Base-by-base conservation (phyloP, 2,113 vertebrate genomes). In the Phrynocephalus versicolor region DNA sequence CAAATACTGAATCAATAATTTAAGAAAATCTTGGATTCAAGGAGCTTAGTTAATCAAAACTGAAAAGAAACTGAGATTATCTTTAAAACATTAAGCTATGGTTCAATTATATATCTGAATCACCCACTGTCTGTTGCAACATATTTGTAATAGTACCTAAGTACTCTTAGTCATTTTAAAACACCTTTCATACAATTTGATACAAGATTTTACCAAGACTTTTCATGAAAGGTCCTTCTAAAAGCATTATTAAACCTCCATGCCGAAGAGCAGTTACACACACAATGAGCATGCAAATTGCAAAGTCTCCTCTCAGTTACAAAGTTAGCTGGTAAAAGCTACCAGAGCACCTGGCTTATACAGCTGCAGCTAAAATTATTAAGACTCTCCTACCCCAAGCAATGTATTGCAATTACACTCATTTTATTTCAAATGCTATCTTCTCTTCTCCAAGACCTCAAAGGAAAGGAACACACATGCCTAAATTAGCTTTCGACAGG, bases 171-270 rank as follows among this genome's bases (percentile, higher is more conserved):
- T n/a, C n/a, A 89, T 51, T 58, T 57, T 0, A 78, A 77, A 57
- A 67, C 27, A 13, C 76, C 76, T 85, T 64, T 87, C 67, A 86
- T 78, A 90, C 76, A 87, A 19, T 19, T 85, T 90, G 84, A 67
- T 80, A 79, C 67, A 84, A 90, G 2, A 45, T 57, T 86, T 74
- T 81, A 85, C 83, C 60, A 89, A 84, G 78, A 74, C 33, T 72
- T 83, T 85, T 85, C 35, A 45, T 33, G 27, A 30, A 72, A 81
- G 39, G 23, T 73, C 39, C 64, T 57, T n/a, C 33, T 70, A 39
- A 9, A 57, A 41, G 30, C 57, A 72, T 72, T 41, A 85, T 77
- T 85, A 85, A 62, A 73, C 23, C 72, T 51, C 79, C 67, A 85
- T 45, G 55, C 51, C 58, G 55, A 13, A 51, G 67, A 85, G 57